Evolutionary conservation across 1,140 invertebrate genomes (phyloP).

Genomic region (Lamellibrachia luymesi): DNA sequence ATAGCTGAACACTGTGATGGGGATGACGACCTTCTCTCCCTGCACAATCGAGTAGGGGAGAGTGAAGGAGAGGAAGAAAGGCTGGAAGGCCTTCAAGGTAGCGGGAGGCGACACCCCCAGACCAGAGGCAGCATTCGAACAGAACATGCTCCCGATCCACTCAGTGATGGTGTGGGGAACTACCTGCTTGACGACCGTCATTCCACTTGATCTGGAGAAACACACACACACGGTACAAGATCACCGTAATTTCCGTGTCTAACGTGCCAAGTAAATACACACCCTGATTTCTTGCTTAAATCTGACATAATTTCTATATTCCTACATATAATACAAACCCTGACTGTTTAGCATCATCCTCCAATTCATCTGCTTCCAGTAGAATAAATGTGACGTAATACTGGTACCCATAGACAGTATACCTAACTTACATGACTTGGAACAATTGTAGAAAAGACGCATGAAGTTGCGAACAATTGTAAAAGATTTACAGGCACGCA

Average conservation of each 20-base stretch:
- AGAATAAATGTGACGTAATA: no score
- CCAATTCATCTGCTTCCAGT: no score
- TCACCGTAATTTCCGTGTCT: not conserved
- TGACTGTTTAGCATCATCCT: no score
- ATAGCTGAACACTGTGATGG: conserved; percentile 91
- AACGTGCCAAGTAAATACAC: not conserved
- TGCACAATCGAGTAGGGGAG: conserved; percentile 86
- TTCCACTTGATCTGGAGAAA: conserved; percentile 8
- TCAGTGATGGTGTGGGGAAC: conserved; percentile 88
- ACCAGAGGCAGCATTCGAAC: conserved; percentile 77
- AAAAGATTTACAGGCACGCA: no score
- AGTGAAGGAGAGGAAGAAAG: conserved; percentile 82
- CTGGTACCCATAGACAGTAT: no score
- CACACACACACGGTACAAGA: not conserved
- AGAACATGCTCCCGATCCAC: conserved; percentile 89
- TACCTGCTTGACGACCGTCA: conserved; percentile 29
- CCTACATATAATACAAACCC: no score
- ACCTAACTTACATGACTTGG: no score
- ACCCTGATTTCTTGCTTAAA: not conserved
- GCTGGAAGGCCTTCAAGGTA: conserved; percentile 79
- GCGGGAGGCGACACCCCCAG: conserved; percentile 71
- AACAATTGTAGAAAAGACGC: no score
- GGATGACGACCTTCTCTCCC: conserved; percentile 85
- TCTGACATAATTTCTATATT: no score
- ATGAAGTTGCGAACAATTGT: no score